A percentile compares a stretch with the other conserved stretches of the same genome.
These are phyloP conservation scores for Tretioscincus oriximinensis DNA, from an alignment of 2,113 vertebrate genomes.

Conservation along the genomic window DNA sequence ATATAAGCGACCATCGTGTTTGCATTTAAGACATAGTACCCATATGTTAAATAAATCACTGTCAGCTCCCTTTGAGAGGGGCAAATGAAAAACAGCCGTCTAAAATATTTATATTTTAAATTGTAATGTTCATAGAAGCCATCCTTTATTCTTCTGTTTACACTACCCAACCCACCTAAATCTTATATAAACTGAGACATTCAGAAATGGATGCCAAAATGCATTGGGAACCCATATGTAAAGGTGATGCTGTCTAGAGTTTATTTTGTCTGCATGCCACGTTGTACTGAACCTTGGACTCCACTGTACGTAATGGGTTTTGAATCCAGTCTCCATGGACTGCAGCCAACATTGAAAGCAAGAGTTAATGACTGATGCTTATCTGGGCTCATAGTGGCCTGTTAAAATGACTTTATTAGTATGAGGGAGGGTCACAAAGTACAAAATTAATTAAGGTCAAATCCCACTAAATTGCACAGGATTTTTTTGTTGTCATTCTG, in stretches of 20 bases:
- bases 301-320: constrained; percentile 38
- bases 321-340: constrained; percentile 43
- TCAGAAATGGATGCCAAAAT: constrained; percentile 18
- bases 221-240: constrained; percentile 35
- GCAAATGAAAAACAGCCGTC: constrained; percentile 20
- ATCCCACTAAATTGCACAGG: constrained; percentile 44
- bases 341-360: constrained; percentile 40
- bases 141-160: constrained; percentile 36
- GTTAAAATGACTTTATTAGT: constrained; percentile 58
- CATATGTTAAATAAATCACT: constrained; percentile 31
- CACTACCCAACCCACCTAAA: constrained; percentile 7
- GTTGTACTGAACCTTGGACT: constrained; percentile 51
- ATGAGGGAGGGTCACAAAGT: constrained; percentile 49
- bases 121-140: constrained; percentile 26
- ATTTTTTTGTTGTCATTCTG: constrained; percentile 9
- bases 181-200: constrained; percentile 27
- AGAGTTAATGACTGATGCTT: constrained; percentile 58
- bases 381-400: constrained; percentile 51
- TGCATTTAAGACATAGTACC: constrained; percentile 8
- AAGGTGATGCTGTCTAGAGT: constrained; percentile 47
- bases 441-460: constrained; percentile 62
- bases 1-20: neutral
- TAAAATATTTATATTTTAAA: constrained; percentile 36
- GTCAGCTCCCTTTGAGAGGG: constrained; percentile 13
- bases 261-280: constrained; percentile 50